Conservation (phyloP, 2,113 vertebrate species). For the Microtus richardsoni region DNA sequence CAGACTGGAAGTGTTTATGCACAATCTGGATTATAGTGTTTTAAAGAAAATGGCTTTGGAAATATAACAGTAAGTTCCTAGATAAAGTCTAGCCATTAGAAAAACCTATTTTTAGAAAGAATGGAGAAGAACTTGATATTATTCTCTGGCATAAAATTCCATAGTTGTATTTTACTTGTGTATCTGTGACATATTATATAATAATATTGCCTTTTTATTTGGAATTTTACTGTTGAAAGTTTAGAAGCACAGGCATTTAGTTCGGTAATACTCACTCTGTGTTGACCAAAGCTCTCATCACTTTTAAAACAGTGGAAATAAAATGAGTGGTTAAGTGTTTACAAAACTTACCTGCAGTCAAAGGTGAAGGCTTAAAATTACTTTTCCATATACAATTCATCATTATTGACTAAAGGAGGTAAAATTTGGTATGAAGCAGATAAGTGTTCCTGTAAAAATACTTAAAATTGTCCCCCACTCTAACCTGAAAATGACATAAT, state of each 20-base stretch:
- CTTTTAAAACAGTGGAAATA: constrained; percentile 37
- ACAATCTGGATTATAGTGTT: constrained; percentile 71
- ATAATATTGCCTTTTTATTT: constrained; percentile 14
- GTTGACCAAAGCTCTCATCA: constrained; percentile 33
- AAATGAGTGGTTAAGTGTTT: constrained; percentile 1
- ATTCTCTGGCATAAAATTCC: not conserved
- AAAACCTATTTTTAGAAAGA: constrained; percentile 68
- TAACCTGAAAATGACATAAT: not conserved
- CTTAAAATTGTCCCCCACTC: not conserved
- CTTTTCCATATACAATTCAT: not conserved
- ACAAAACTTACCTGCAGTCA: not conserved
- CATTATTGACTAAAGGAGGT: not conserved
- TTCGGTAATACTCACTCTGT: constrained; percentile 23
- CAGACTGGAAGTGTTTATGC: constrained; percentile 57
- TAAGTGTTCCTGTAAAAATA: not conserved
- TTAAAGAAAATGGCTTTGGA: constrained; percentile 62
- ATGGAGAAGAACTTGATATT: constrained; percentile 61
- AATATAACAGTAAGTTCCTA: constrained; percentile 62
- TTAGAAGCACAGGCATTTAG: constrained; percentile 23
- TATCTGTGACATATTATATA: constrained; percentile 25
- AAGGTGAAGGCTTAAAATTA: constrained; percentile 27
- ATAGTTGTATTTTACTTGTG: constrained; percentile 54
- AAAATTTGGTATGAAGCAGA: not conserved
- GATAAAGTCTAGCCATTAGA: constrained; percentile 58
- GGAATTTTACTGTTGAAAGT: constrained; percentile 26